Base-by-base conservation (phyloP, 2,797 vertebrate species). In the Chromis chromis region DNA sequence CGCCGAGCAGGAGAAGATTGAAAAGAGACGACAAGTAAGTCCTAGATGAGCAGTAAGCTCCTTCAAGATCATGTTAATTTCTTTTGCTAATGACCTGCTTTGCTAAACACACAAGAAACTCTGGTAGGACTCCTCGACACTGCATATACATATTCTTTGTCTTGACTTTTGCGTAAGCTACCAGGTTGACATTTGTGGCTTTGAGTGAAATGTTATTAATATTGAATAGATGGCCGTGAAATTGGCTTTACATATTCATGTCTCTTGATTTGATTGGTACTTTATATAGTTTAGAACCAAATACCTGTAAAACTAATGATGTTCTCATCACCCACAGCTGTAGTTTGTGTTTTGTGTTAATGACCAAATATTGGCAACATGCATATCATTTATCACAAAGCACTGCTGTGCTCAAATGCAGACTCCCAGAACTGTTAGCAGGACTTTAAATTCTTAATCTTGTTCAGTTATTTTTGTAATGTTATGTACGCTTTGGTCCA, bases 1-100 rank as follows among this genome's bases (percentile, higher is more conserved):
- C 16, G 96, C 96, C 0, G 97, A 98, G 92, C 96, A 97, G 88
- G 97, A 98, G 91, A 98, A 98, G 92, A 96, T 98, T 0, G 97
- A 98, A 79, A 97, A 97, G 88, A 94, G 97, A 52, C 91, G 96
- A 58, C 96, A 98, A 83, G 95, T 95, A 76, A 42, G 79, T 83
- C 42, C 28, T 5, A 3, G 6, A 42, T 10, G 10, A 36, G 12
- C 22, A 17, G 24, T 11, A 19, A 71, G 12, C 25, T 16, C 4
- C 1, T 42, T 2, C 25, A 2, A 25, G 25, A 25, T 25, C 25
- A 25, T 25, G 28, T 33, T 17, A 7, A 1, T 63, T 44, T 60
- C 40, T 24, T 4, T 31, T 50, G n/a, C 42, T 58, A 13, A 9
- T 24, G 17, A 58, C 33, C 7, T 22, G 19, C 17, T 21, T 60